A percentile compares a stretch with the other conserved stretches of the same genome.
phyloP scores from a whole-genome alignment of 2,888 invertebrate species.

The Acleris cristana region DNA sequence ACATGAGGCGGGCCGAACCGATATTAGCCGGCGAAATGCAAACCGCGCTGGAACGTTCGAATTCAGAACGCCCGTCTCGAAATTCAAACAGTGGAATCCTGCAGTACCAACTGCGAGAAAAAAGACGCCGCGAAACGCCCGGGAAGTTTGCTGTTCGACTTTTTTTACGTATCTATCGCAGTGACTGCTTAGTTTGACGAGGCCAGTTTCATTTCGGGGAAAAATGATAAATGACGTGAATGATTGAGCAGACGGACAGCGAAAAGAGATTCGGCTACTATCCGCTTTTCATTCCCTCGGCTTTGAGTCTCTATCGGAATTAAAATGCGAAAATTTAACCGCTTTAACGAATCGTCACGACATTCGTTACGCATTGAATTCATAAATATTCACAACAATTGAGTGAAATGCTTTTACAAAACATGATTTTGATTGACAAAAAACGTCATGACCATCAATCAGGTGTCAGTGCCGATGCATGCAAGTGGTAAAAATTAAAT shows the following conservation, averaged over 20 bases:
- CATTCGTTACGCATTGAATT: constrained; percentile 58
- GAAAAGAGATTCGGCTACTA: constrained; percentile 67
- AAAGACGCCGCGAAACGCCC: constrained; percentile 73
- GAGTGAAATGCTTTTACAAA: constrained; percentile 69
- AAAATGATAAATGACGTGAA: constrained; percentile 79
- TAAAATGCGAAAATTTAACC: constrained; percentile 63
- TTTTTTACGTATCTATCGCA: constrained; percentile 74
- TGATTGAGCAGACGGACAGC: constrained; percentile 76
- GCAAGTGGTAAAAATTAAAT: constrained; percentile 48
- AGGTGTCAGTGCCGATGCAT: constrained; percentile 63
- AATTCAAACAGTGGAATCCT: constrained; percentile 59
- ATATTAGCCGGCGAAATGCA: constrained; percentile 65
- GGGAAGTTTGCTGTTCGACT: constrained; percentile 52
- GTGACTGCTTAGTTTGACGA: constrained; percentile 70
- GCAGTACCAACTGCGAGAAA: constrained; percentile 69
- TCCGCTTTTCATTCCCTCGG: constrained; percentile 57
- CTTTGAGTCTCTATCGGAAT: constrained; percentile 58
- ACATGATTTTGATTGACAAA: constrained; percentile 72
- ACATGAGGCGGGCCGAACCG: constrained; percentile 59
- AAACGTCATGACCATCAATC: constrained; percentile 74
- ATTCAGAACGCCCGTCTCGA: constrained; percentile 51
- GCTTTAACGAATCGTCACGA: constrained; percentile 66
- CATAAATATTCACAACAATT: constrained; percentile 78
- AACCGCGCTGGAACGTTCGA: constrained; percentile 53
- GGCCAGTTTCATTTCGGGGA: constrained; percentile 71